Percentiles rank a stretch among this genome's conserved stretches.
phyloP scores from a whole-genome alignment of 2,888 invertebrate species.

The Callyntrura sp. region DNA sequence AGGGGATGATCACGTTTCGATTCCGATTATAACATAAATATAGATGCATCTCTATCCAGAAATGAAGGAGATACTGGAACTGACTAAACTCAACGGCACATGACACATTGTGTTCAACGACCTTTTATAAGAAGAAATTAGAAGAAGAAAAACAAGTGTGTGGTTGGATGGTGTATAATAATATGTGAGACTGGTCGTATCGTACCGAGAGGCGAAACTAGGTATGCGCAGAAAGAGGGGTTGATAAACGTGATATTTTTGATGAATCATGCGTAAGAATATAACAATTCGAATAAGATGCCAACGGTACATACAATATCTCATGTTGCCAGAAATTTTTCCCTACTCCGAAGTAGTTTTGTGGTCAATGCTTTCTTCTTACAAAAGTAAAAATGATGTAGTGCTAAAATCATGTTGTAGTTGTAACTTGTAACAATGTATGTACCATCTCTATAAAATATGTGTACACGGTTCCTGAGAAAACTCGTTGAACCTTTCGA shows the following conservation, averaged over 20 bases:
- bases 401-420: constrained; percentile 22
- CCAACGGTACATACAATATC: constrained; percentile 41
- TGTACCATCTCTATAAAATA: too few species aligned
- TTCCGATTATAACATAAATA: not conserved
- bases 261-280: constrained; percentile 60
- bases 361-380: constrained; percentile 71
- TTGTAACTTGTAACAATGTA: constrained; percentile 42
- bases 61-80: not conserved
- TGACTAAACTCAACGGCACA: not conserved
- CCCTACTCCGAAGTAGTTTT: constrained; percentile 33
- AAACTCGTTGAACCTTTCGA: constrained; percentile 65
- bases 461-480: constrained; percentile 26
- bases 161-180: not conserved
- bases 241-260: constrained; percentile 55
- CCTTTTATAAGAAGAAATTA: constrained; percentile 31
- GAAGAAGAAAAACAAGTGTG: not conserved
- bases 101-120: constrained; percentile 31
- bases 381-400: constrained; percentile 24
- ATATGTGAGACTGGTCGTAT: not conserved
- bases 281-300: constrained; percentile 17
- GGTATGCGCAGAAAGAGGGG: constrained; percentile 3
- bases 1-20: too few species aligned
- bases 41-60: too few species aligned
- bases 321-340: not conserved
- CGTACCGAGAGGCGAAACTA: not conserved